phyloP scores from a whole-genome alignment of 2,797 vertebrate species.

The Paedocypris micromegethes region DNA sequence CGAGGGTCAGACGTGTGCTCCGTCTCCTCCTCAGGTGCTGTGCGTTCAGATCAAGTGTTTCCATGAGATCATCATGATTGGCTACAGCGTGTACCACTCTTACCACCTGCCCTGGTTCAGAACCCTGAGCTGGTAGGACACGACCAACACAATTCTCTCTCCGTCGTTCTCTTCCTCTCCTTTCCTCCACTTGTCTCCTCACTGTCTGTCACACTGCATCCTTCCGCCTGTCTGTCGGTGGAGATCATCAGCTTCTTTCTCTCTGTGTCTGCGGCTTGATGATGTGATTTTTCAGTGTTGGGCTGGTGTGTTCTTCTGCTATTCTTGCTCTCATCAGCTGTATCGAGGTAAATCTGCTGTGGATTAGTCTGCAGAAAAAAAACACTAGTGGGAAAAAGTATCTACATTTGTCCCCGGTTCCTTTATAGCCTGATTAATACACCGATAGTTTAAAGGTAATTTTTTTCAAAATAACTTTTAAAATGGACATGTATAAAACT shows the following conservation, averaged over 20 bases:
- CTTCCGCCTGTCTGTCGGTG: constrained; percentile 7
- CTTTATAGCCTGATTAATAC: not conserved
- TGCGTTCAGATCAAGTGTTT: constrained; percentile 94
- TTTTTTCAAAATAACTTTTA: too few relatives aligned
- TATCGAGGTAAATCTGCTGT: constrained; percentile 23
- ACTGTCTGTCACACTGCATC: constrained; percentile 17
- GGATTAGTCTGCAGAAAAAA: not conserved
- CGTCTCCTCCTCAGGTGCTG: constrained; percentile 73
- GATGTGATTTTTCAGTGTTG: not conserved
- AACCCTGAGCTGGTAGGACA: constrained; percentile 88
- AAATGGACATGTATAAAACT: too few relatives aligned
- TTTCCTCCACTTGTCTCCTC: constrained; percentile 7
- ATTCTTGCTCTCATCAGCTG: constrained; percentile 16
- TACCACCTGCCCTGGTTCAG: constrained; percentile 96
- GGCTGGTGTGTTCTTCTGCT: not conserved
- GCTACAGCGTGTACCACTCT: constrained; percentile 92
- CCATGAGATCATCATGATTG: constrained; percentile 96
- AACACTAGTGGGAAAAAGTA: not conserved
- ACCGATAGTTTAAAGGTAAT: not conserved
- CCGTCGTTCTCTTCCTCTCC: constrained; percentile 10
- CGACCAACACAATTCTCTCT: constrained; percentile 10
- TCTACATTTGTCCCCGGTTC: not conserved
- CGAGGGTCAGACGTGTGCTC: not conserved
- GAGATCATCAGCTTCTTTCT: constrained; percentile 7
- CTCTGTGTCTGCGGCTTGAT: not conserved